Percentiles rank a stretch among this genome's conserved stretches.
phyloP scores from a whole-genome alignment of 2,113 vertebrate species.

The Protomyctophum bolini region DNA sequence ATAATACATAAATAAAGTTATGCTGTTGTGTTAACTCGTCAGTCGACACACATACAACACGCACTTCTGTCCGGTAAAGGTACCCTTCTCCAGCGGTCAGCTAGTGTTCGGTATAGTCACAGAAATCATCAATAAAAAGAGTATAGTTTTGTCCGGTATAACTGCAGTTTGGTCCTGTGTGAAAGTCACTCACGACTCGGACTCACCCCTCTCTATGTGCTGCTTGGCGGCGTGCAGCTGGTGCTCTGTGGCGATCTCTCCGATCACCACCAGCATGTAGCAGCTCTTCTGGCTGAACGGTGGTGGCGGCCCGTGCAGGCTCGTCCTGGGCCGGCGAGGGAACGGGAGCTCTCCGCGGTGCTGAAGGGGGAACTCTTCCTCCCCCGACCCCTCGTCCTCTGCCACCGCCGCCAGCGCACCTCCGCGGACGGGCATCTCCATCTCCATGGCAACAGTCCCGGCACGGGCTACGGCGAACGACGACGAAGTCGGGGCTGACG shows the following conservation, averaged over 20 bases:
- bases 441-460: slow-evolving; percentile 87
- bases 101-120: too few species aligned
- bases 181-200: slow-evolving; percentile 74
- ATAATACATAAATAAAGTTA: too few species aligned
- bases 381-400: slow-evolving; percentile 72
- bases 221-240: slow-evolving; percentile 84
- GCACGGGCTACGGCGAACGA: slow-evolving; percentile 39
- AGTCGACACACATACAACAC: too few species aligned
- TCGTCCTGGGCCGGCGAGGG: slow-evolving; percentile 33
- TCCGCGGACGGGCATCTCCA: slow-evolving; percentile 79
- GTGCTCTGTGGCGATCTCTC: slow-evolving; percentile 87
- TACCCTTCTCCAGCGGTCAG: not conserved
- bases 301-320: slow-evolving; percentile 55
- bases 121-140: not conserved
- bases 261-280: slow-evolving; percentile 90
- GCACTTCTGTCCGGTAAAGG: too few species aligned
- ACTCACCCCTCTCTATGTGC: slow-evolving; percentile 91
- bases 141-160: not conserved
- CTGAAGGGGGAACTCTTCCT: slow-evolving; percentile 64
- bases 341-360: slow-evolving; percentile 55
- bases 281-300: slow-evolving; percentile 69
- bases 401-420: slow-evolving; percentile 72
- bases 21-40: too few species aligned
- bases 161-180: not conserved
- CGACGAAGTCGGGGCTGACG: slow-evolving; percentile 71